Evolutionary conservation across 2,113 vertebrate species (phyloP).

Genomic region (Mesoclemmys tuberculata): DNA sequence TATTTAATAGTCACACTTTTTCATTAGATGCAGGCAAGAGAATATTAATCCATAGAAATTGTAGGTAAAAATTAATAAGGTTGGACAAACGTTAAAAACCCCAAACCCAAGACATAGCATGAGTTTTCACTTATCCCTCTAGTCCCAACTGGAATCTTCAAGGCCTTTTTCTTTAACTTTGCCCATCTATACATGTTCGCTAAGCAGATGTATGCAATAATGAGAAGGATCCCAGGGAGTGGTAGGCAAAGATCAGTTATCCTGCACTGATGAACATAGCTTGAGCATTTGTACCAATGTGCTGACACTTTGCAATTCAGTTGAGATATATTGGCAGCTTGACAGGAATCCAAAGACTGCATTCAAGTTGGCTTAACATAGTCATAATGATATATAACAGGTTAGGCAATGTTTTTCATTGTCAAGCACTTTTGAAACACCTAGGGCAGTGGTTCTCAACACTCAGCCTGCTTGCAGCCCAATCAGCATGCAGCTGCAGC

Average conservation of each 20-base stretch:
- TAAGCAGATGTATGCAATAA: background rate
- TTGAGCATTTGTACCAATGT: background rate
- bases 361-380: background rate
- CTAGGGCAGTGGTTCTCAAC: background rate
- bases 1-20: background rate
- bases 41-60: background rate
- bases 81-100: background rate
- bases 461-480: too few species aligned
- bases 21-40: background rate
- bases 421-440: background rate
- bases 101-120: background rate
- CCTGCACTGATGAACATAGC: background rate
- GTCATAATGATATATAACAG: background rate
- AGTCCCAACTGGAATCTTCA: background rate
- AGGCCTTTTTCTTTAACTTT: background rate
- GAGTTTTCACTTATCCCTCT: background rate
- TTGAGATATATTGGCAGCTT: background rate
- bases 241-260: fast-evolving
- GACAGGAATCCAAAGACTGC: background rate
- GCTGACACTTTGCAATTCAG: background rate
- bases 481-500: too few species aligned
- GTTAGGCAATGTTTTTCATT: background rate
- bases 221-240: background rate
- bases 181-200: background rate
- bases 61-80: background rate